These are phyloP conservation scores for Tetragonisca angustula DNA, from an alignment of 2,888 invertebrate genomes.

Conservation along the genomic window DNA sequence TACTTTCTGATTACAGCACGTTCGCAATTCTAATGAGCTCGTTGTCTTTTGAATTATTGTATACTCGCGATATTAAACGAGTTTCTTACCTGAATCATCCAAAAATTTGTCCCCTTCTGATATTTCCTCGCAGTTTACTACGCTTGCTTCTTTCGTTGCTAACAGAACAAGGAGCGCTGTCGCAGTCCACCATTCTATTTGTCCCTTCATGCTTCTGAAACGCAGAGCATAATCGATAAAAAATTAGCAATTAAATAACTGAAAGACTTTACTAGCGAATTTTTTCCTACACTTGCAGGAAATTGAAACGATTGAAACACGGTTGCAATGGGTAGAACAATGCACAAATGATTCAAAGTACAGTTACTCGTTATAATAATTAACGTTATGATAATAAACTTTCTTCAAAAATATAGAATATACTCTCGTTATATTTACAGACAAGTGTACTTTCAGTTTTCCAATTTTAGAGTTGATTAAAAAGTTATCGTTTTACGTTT, in stretches of 20 bases:
- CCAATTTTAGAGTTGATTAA: no score
- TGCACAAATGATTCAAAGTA: no score
- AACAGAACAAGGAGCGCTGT: conserved; percentile 35
- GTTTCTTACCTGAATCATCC: conserved; percentile 1
- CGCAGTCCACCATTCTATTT: conserved; percentile 18
- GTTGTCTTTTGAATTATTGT: background rate
- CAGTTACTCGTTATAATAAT: no score
- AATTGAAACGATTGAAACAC: no score
- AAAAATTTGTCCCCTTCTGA: background rate
- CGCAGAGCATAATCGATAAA: background rate
- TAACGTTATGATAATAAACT: no score
- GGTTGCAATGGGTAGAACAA: no score
- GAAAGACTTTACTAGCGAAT: no score
- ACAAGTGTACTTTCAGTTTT: no score
- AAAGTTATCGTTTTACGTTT: no score
- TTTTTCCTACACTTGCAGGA: no score
- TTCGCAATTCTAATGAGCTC: conserved; percentile 12
- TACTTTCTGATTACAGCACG: background rate
- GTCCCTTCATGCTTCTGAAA: conserved; percentile 52
- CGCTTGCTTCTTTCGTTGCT: background rate
- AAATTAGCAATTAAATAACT: background rate
- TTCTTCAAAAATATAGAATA: no score
- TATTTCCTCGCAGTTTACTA: background rate
- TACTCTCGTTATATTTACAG: no score
- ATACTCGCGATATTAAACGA: background rate